Evolutionary conservation across 1,140 invertebrate species (phyloP), one percentile per base, ranked within the genome.

Genomic region (Antheraea mylitta): DNA sequence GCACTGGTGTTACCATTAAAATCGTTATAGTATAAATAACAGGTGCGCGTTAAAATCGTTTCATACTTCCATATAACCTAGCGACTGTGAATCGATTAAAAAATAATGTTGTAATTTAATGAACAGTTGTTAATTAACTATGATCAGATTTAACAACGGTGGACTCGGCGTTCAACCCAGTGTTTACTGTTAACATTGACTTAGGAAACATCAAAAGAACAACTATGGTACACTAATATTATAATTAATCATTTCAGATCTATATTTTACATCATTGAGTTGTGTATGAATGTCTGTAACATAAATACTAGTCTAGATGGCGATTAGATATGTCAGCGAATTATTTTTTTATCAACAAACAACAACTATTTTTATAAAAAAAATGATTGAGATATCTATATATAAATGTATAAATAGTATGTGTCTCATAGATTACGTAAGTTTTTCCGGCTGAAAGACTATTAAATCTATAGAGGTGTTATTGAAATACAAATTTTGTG

Each of bases 361-460:
- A 72, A 71, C 60, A 62, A 19, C 42, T 48, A 65, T 19, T 69
- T 70, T 67, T 74, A 69, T 59, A 72, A 76, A 71, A 70, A 72
- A 71, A 74, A 68, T 74, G 75, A 74, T 69, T 71, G 64, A 74
- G 69, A 71, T 72, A 77, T 73, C 42, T 75, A 77, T 73, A 64
- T 76, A 78, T n/a, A 53, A 30, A 61, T 61, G 59, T 37, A 13
- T 66, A 30, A 30, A 30, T 30, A 30, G 10, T 66, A 19, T 18
- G 48, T 58, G 48, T 58, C 22, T 83, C 77, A 77, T 80, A 89
- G 90, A 92, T 85, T 92, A 82, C 75, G 73, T 79, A 86, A 89
- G 87, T 90, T 89, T 90, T 90, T 92, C 88, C 74, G 72, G 75
- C 42, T 88, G 88, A 92, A 91, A 91, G 90, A 90, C 88, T 89